Base-by-base conservation (phyloP, 1,140 invertebrate genomes). In the Drosophila paulistorum region DNA sequence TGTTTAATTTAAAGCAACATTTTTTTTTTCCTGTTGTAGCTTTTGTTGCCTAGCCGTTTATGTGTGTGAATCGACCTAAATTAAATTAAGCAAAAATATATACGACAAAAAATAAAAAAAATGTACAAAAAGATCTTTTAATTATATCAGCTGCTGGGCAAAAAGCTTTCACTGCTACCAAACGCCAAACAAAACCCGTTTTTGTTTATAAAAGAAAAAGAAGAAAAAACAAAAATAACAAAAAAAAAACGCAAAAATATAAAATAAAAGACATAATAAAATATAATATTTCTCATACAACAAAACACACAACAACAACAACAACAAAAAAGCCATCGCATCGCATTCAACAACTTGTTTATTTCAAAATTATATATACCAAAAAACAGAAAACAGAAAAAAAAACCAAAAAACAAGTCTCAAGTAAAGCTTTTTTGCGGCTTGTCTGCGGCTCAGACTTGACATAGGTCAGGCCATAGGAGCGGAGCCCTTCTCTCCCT, bases 301-400 rank as follows among this genome's bases (percentile, higher is more conserved):
- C 59, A 59, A 39, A 62, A 63, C 23, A 23, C 41, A 71, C 60
- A 69, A 30, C 30, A 30, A 30, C 30, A 30, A 30, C 0, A 30
- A 30, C 30, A 26, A 26, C 23, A 3, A 74, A 70, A 41, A 71
- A 76, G 65, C 74, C 84, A 59, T 74, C 79, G 81, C 70, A 81
- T 71, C 76, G 76, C 76, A 84, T 79, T 87, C 83, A 85, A 77
- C 83, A 89, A 89, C 84, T 89, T 89, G 84, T 89, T 89, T 89
- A 89, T 89, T 89, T 89, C 84, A 89, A 89, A 89, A 89, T 77
- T 76, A 81, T 75, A 79, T 71, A 77, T 80, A 79, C 79, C 74
- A 78, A 84, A 68, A 74, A 65, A 83, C 62, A 72, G 72, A 72
- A 69, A 23, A 23, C 45, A 54, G 10, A 55, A 30, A 58, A 62